Conservation (phyloP, 2,797 vertebrate species). For the Oreortyx pictus region DNA sequence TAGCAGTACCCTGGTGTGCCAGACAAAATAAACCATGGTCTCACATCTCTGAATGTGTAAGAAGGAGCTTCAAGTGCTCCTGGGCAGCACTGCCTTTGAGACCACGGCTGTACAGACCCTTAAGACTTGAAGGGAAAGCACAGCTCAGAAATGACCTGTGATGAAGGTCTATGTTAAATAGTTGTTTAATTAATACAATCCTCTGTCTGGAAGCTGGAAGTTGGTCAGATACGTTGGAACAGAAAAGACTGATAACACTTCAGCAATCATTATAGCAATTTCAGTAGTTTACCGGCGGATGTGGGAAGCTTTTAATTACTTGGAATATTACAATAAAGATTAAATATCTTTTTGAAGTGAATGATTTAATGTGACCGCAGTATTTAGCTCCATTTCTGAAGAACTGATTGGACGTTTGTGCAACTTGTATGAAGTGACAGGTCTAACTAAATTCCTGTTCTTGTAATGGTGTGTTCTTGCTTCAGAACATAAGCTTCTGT, state of each 20-base stretch:
- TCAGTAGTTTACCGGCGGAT: not conserved
- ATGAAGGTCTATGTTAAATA: not conserved
- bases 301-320: constrained; percentile 12
- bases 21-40: not conserved
- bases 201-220: not conserved
- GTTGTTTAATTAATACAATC: not conserved
- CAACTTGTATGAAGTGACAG: not conserved
- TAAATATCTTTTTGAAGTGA: not conserved
- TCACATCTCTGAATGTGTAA: not conserved
- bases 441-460: not conserved
- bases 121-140: not conserved
- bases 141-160: not conserved
- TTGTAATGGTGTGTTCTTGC: not conserved
- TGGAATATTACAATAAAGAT: not conserved
- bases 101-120: not conserved
- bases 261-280: not conserved
- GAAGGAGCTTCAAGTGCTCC: not conserved
- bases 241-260: not conserved
- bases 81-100: not conserved
- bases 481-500: not conserved
- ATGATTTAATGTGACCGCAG: not conserved
- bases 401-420: not conserved
- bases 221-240: not conserved
- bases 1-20: not conserved
- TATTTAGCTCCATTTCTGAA: not conserved